Percentiles rank a stretch among this genome's conserved stretches.
These are phyloP conservation scores for Centropus bengalensis DNA, from an alignment of 2,113 vertebrate genomes.

Conservation along the genomic window DNA sequence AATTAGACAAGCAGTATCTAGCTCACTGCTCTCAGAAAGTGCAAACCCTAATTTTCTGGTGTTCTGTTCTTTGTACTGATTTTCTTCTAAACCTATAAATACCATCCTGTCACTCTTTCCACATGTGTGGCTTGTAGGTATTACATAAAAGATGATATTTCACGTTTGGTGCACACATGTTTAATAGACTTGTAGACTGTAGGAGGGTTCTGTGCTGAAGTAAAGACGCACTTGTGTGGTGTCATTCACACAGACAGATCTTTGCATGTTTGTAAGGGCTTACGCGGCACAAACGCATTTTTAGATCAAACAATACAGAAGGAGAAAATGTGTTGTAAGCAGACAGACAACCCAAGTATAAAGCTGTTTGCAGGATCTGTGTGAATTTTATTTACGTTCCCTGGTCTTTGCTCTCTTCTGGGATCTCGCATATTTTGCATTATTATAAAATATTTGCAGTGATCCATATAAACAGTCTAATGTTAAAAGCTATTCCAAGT, in stretches of 20 bases:
- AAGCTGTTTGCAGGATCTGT: background rate
- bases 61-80: background rate
- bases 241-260: background rate
- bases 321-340: conserved; percentile 10
- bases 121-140: background rate
- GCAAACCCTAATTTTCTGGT: background rate
- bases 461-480: conserved; percentile 67
- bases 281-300: background rate
- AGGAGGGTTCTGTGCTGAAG: background rate
- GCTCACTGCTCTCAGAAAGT: background rate
- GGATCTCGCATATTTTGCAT: conserved; percentile 68
- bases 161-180: background rate
- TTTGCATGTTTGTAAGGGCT: background rate
- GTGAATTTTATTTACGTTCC: background rate
- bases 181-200: background rate
- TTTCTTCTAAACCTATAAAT: background rate
- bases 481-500: conserved; percentile 68
- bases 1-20: background rate
- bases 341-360: background rate
- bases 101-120: background rate
- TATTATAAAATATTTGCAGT: conserved; percentile 76
- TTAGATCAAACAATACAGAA: background rate
- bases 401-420: conserved; percentile 10
- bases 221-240: background rate
- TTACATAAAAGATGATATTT: background rate